A percentile compares a stretch with the other conserved stretches of the same genome.
These are phyloP conservation scores for Glossosoma conforme DNA, from an alignment of 1,140 invertebrate species.

Conservation along the genomic window DNA sequence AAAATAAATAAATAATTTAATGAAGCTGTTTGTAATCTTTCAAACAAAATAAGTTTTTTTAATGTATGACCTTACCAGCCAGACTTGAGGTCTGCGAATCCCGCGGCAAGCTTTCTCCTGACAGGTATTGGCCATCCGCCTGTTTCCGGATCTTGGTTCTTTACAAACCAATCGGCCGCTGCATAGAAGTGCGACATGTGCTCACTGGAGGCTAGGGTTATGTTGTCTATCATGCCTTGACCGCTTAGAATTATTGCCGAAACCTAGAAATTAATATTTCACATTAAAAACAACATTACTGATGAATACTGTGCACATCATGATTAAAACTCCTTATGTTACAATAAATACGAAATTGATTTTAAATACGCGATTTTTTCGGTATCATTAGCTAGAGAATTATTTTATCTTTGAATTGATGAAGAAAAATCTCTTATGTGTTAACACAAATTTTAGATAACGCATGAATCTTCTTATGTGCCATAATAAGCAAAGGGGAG, in stretches of 20 bases:
- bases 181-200: conserved; percentile 88
- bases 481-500: no score
- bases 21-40: no score
- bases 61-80: conserved; percentile 79
- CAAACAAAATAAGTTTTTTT: neutral
- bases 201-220: conserved; percentile 76
- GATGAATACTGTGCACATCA: no score
- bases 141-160: conserved; percentile 71
- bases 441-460: no score
- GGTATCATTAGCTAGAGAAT: no score
- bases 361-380: no score
- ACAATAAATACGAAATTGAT: no score
- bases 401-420: no score
- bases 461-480: no score
- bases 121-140: conserved; percentile 91
- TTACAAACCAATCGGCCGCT: conserved; percentile 89
- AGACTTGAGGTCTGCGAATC: conserved; percentile 73
- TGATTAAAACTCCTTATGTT: no score
- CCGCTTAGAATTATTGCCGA: conserved; percentile 66
- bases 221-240: conserved; percentile 72
- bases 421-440: no score
- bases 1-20: neutral
- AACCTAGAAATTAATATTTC: conserved; percentile 46
- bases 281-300: no score
- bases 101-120: conserved; percentile 65